These are phyloP conservation scores for Cyphomyrus discorhynchus DNA, from an alignment of 2,113 vertebrate genomes.

Conservation along the genomic window DNA sequence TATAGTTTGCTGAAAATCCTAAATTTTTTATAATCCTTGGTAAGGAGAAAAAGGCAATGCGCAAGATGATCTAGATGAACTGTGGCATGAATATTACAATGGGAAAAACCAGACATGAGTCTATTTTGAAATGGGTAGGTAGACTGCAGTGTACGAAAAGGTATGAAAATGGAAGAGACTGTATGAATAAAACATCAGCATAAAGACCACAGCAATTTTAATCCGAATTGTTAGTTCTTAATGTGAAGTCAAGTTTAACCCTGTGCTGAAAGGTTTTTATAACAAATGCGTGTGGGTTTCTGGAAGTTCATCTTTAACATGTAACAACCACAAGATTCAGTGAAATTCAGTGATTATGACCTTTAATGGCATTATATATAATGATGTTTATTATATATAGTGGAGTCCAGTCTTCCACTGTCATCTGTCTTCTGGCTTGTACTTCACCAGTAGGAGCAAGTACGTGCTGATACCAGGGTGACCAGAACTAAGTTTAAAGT, in stretches of 20 bases:
- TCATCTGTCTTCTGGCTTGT: neutral
- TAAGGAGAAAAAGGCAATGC: neutral
- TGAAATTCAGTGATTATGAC: neutral
- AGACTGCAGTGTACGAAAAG: neutral
- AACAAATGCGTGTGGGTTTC: neutral
- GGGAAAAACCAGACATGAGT: neutral
- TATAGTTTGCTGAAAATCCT: neutral
- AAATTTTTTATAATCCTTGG: neutral
- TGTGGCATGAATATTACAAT: neutral
- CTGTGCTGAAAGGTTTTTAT: neutral
- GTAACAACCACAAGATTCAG: neutral
- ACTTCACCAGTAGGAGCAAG: neutral
- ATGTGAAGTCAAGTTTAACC: neutral
- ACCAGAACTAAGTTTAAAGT: neutral
- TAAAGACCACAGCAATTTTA: neutral
- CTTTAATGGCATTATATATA: neutral
- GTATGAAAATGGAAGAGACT: neutral
- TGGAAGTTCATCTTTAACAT: neutral
- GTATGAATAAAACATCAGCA: neutral
- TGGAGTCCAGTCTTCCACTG: neutral
- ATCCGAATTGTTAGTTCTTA: neutral
- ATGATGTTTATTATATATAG: neutral
- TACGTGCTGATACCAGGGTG: neutral
- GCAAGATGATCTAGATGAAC: neutral
- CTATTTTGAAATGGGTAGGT: neutral